A percentile compares a stretch with the other conserved stretches of the same genome.
phyloP scores from a whole-genome alignment of 1,140 invertebrate species.

The Lordiphosa mommai region DNA sequence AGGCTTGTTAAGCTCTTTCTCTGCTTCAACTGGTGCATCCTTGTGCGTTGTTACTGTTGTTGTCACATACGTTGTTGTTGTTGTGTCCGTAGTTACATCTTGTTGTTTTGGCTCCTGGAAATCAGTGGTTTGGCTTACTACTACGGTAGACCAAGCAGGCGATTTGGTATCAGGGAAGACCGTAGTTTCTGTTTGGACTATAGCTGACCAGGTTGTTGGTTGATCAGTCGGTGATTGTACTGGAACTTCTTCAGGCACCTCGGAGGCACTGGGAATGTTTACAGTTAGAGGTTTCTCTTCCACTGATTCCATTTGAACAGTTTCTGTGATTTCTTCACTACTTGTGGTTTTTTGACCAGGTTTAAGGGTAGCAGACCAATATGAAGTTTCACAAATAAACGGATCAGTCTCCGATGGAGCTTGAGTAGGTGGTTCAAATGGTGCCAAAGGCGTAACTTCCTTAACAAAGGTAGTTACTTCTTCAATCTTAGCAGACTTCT shows the following conservation, averaged over 20 bases:
- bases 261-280: conserved; percentile 28
- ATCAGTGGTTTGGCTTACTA: conserved; percentile 67
- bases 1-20: conserved; percentile 20
- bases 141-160: conserved; percentile 60
- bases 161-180: conserved; percentile 36
- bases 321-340: conserved; percentile 5
- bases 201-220: conserved; percentile 76
- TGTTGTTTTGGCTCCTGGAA: conserved; percentile 62
- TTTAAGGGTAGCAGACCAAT: conserved; percentile 72
- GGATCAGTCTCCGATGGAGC: conserved; percentile 21
- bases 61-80: conserved; percentile 64
- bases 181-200: conserved; percentile 65
- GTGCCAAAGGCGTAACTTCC: background rate
- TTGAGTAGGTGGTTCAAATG: background rate
- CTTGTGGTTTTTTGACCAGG: conserved; percentile 27
- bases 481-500: background rate
- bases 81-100: conserved; percentile 14
- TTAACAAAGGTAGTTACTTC: background rate
- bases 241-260: conserved; percentile 33
- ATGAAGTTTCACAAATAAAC: conserved; percentile 70
- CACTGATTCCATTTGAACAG: background rate
- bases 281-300: conserved; percentile 28
- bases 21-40: conserved; percentile 22
- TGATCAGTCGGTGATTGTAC: conserved; percentile 69
- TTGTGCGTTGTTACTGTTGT: conserved; percentile 66